Base-by-base conservation (phyloP, 2,888 invertebrate genomes). In the Lacanobia wlatinum region DNA sequence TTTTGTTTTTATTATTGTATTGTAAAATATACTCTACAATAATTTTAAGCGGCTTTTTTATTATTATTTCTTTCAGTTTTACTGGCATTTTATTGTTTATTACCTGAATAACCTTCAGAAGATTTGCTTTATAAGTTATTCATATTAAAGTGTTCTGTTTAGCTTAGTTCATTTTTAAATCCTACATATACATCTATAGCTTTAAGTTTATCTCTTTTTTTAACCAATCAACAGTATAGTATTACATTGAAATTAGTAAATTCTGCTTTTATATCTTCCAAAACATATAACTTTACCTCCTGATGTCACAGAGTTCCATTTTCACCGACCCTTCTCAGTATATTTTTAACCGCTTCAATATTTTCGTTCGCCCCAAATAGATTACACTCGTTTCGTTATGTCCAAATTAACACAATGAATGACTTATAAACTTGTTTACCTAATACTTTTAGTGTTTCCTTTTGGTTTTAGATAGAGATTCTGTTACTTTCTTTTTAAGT, bases 321-420 rank as follows among this genome's bases (percentile, higher is more conserved):
- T 64, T 14, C 23, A 48, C 60, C 74, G 56, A 62, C 77, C 70
- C 68, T 63, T 56, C 65, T 70, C 18, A n/a, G 52, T 70, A 56
- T 86, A 82, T 83, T 84, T 84, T 61, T 75, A 83, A 80, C 76
- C n/a, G 48, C 71, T 80, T 67, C 71, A 71, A 78, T 79, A 81
- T 86, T 83, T 77, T 80, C 73, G 55, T 73, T 66, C 71, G 71
- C 77, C 55, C 73, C 61, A 80, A 86, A 86, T 83, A 86, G 82
- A 86, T 79, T 78, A 75, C 14, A 74, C 70, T 70, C 67, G 60
- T 71, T 71, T 55, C 68, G 46, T 71, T 75, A 62, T 68, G 28
- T 76, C 70, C 66, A 81, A 77, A 65, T 77, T 79, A 72, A 79
- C 77, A 74, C 61, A 76, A 83, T 78, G 76, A 83, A 77, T 81